Evolutionary conservation across 2,113 vertebrate genomes (phyloP).

Genomic region (Fregetta grallaria): DNA sequence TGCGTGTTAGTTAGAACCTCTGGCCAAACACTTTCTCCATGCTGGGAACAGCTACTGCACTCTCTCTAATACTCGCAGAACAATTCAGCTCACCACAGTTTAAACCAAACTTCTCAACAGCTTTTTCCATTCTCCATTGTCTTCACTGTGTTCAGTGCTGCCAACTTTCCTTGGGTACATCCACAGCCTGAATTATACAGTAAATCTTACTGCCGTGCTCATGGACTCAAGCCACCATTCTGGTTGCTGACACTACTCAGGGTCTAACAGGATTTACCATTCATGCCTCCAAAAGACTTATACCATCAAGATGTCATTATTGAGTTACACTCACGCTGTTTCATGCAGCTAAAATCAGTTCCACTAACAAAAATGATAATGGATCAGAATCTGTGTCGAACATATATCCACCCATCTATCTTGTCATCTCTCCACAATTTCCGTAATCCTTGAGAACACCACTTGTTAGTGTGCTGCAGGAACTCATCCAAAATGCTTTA

Average conservation of each 20-base stretch:
- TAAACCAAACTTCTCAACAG: neutral
- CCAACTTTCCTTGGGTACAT: neutral
- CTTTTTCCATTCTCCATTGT: neutral
- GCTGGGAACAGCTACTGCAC: neutral
- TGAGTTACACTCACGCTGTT: neutral
- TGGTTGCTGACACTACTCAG: neutral
- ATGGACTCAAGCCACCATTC: neutral
- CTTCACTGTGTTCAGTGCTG: neutral
- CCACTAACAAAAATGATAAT: neutral
- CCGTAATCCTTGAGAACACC: neutral
- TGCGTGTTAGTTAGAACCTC: neutral
- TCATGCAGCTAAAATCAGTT: neutral
- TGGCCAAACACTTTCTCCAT: neutral
- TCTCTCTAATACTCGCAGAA: neutral
- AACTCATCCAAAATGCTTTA: constrained; percentile 46
- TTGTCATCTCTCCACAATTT: neutral
- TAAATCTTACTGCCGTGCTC: neutral
- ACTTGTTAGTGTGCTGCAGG: neutral
- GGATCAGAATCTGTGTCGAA: neutral
- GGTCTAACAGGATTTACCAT: constrained; percentile 5
- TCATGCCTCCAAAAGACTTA: neutral
- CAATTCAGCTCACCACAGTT: neutral
- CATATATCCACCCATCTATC: neutral
- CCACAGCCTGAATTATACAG: neutral
- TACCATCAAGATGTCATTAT: neutral